Base-by-base conservation (phyloP, 2,797 vertebrate species). In the Bradypus variegatus region DNA sequence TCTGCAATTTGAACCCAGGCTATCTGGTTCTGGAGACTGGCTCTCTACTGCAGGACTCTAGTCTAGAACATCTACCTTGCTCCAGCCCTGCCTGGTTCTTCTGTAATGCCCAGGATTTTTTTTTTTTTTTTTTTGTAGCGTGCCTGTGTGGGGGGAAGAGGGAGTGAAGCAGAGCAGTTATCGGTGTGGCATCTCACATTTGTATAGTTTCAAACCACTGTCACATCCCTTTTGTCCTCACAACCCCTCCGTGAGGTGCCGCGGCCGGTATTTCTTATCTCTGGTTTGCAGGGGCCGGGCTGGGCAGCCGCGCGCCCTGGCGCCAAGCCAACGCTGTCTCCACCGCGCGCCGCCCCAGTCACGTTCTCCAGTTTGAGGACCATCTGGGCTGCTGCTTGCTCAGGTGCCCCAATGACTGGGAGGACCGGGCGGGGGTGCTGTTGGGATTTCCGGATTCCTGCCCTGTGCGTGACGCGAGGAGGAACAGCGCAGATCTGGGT, bases 141-240 rank as follows among this genome's bases (percentile, higher is more conserved):
- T n/a, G 41, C 21, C 5, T 45, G 53, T 15, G 25, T 16, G n/a
- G 0, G 2, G 29, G 25, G 18, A 27, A 29, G 14, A 1, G 27
- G 27, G 14, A 18, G 7, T 25, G 65, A 79, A n/a, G 69, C n/a
- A 29, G 87, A 23, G 12, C 38, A 8, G 72, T 29, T 7, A 45
- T 53, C 36, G 29, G 3, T 33, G 2, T 27, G n/a, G n/a, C 78
- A 23, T 65, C 73, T 86, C 69, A 29, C 21, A 60, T 18, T 7
- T 58, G 70, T 15, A 29, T 27, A 60, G 36, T 53, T 53, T 85
- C 87, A 67, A 50, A 45, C 10, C 64, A n/a, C 19, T 23, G 50
- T 67, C 55, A 25, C 45, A 62, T 9, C 31, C 13, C 19, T 48
- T n/a, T n/a, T 73, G 72, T 75, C 9, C 77, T 69, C 82, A 21